Conservation (phyloP, 2,888 invertebrate species). For the Oscheius myriophilus region DNA sequence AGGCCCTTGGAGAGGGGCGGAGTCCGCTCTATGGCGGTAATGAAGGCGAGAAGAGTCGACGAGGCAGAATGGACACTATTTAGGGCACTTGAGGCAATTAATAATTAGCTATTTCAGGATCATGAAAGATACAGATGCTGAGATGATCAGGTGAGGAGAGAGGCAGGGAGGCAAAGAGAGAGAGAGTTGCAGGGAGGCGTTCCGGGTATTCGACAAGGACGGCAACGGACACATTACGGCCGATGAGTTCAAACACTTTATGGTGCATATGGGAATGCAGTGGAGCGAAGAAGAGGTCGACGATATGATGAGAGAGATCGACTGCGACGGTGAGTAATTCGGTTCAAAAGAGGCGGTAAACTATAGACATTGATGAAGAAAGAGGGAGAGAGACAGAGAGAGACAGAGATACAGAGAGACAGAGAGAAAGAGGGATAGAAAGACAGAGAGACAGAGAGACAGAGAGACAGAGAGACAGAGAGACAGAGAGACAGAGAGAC, state of each 20-base stretch:
- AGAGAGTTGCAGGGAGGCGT: constrained; percentile 57
- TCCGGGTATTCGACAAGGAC: constrained; percentile 61
- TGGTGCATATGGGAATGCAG: constrained; percentile 69
- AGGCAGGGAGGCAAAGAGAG: no score
- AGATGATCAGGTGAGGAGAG: constrained; percentile 60
- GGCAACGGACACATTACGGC: constrained; percentile 63
- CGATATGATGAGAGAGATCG: constrained; percentile 63
- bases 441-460: no score
- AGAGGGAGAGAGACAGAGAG: no score
- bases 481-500: no score
- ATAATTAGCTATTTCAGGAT: constrained; percentile 45
- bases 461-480: no score
- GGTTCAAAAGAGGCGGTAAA: no score
- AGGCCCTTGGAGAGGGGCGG: neutral
- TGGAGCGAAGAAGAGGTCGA: constrained; percentile 69
- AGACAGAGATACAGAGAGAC: no score
- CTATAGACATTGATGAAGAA: no score
- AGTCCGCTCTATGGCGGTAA: constrained; percentile 1
- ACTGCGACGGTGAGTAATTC: constrained; percentile 50
- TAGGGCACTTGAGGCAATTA: neutral
- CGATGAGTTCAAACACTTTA: constrained; percentile 63
- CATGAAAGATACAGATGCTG: constrained; percentile 65
- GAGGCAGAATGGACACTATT: neutral
- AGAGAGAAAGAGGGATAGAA: no score
- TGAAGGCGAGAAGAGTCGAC: neutral